These are phyloP conservation scores for Branchellion lobata DNA, from an alignment of 2,888 invertebrate species.

Conservation along the genomic window DNA sequence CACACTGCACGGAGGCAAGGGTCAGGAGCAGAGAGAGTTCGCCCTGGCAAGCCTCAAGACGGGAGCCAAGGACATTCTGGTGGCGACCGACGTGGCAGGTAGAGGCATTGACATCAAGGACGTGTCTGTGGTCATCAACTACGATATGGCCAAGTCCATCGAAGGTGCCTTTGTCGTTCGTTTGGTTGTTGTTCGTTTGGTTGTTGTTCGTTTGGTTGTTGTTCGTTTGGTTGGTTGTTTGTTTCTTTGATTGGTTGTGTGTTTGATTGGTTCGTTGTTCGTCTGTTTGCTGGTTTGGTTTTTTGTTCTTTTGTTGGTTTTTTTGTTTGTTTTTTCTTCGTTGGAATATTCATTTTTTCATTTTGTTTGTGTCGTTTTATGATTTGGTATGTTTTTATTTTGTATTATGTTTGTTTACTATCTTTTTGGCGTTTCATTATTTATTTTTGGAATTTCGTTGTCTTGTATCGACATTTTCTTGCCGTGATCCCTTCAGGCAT, in stretches of 20 bases:
- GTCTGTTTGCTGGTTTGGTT: too few species aligned
- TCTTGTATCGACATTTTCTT: too few species aligned
- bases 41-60: slow-evolving; percentile 92
- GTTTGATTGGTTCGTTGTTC: background rate
- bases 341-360: background rate
- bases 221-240: too few species aligned
- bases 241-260: background rate
- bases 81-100: slow-evolving; percentile 98
- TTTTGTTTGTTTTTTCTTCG: background rate
- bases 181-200: background rate
- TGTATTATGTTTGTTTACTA: background rate
- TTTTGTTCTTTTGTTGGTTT: background rate
- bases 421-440: background rate
- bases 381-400: background rate
- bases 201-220: too few species aligned
- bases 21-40: slow-evolving; percentile 97
- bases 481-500: too few species aligned
- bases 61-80: slow-evolving; percentile 93
- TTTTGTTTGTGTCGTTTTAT: background rate
- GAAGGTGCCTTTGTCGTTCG: slow-evolving; percentile 68
- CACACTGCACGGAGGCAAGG: slow-evolving; percentile 98
- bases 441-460: background rate
- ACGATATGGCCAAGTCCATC: slow-evolving; percentile 98
- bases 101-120: slow-evolving; percentile 99
- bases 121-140: slow-evolving; percentile 97